These are phyloP conservation scores for Coelinius sp. DNA, from an alignment of 2,888 invertebrate genomes.

Conservation along the genomic window DNA sequence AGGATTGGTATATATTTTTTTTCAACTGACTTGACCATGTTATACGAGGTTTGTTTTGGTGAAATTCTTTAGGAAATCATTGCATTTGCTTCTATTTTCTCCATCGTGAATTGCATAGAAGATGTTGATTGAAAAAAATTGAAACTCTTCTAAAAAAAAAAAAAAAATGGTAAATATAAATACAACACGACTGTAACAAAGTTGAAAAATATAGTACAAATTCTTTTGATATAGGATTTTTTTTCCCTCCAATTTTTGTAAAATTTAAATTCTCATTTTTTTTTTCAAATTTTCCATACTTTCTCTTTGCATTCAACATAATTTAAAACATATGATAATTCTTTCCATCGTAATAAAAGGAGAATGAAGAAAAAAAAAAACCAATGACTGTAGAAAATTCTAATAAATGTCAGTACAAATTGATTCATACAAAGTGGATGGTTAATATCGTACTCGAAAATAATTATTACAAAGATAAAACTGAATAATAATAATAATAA, in stretches of 20 bases:
- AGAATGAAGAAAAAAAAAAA: neutral
- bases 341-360: neutral
- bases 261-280: neutral
- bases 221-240: neutral
- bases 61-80: neutral
- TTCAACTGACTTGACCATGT: neutral
- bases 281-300: neutral
- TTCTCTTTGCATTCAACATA: neutral
- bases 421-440: constrained; percentile 49
- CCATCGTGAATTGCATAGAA: neutral
- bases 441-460: constrained; percentile 39
- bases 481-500: constrained; percentile 31
- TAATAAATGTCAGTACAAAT: constrained; percentile 69
- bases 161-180: too few species aligned
- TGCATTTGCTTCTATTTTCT: neutral
- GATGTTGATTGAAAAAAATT: neutral
- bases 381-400: constrained; percentile 61
- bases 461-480: constrained; percentile 46
- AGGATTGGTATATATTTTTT: neutral
- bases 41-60: neutral
- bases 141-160: neutral
- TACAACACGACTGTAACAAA: too few species aligned
- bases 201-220: constrained; percentile 1
- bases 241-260: neutral
- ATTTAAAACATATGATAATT: neutral